Evolutionary conservation across 2,113 vertebrate species (phyloP).

Genomic region (Salvator merianae): DNA sequence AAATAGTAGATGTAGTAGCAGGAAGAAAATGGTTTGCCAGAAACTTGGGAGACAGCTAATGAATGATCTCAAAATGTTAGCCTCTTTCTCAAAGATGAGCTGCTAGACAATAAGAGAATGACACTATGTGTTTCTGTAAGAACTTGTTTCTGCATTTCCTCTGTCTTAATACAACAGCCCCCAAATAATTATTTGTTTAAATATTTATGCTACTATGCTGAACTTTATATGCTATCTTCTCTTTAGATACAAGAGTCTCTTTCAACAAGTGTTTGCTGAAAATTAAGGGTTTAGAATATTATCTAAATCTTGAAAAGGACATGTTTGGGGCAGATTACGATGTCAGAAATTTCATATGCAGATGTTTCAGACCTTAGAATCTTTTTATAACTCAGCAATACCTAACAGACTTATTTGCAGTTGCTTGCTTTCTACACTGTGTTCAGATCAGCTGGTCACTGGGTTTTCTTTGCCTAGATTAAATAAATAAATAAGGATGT

Average conservation of each 20-base stretch:
- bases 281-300: not conserved
- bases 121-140: not conserved
- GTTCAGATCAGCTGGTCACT: not conserved
- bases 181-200: not conserved
- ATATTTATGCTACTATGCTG: not conserved
- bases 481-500: constrained; percentile 26
- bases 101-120: not conserved
- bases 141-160: not conserved
- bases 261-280: constrained; percentile 8
- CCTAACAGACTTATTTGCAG: constrained; percentile 21
- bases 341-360: constrained; percentile 10
- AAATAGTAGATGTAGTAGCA: not conserved
- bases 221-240: not conserved
- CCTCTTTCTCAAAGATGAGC: constrained; percentile 28
- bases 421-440: not conserved
- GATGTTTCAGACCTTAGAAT: constrained; percentile 13
- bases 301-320: not conserved
- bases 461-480: not conserved
- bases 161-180: constrained; percentile 8
- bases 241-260: not conserved
- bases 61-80: not conserved
- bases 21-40: not conserved
- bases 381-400: constrained; percentile 14
- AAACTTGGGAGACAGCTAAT: not conserved
- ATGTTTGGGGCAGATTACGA: constrained; percentile 4